phyloP scores from a whole-genome alignment of 2,113 vertebrate species.

The Dunckerocampus dactyliophorus region DNA sequence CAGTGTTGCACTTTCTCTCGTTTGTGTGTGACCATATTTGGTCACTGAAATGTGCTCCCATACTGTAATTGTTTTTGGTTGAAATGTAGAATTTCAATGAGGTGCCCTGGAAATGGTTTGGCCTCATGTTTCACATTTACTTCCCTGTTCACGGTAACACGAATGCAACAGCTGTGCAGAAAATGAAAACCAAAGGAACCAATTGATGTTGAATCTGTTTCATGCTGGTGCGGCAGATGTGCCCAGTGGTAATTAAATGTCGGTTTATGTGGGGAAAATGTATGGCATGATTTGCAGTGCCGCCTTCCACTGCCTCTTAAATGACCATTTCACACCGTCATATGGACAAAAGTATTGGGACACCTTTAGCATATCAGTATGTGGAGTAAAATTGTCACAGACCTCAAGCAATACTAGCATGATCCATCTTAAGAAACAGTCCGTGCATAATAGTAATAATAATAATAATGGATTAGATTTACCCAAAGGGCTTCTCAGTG shows the following conservation, averaged over 20 bases:
- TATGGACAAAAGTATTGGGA: too few relatives aligned
- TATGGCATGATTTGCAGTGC: neutral
- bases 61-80: neutral
- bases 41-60: neutral
- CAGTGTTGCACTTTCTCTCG: neutral
- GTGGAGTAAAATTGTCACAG: too few relatives aligned
- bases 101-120: neutral
- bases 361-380: too few relatives aligned
- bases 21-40: neutral
- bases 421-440: too few relatives aligned
- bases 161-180: neutral
- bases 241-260: slow-evolving; percentile 3
- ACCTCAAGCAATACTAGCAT: too few relatives aligned
- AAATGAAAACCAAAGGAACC: neutral
- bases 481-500: too few relatives aligned
- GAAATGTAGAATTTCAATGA: neutral
- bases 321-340: neutral
- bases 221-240: neutral
- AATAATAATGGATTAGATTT: too few relatives aligned
- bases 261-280: neutral
- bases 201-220: neutral
- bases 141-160: neutral
- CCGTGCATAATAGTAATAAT: too few relatives aligned
- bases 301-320: neutral
- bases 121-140: neutral